Evolutionary conservation across 2,113 vertebrate genomes (phyloP).

Genomic region (Dendrocopos noguchii): DNA sequence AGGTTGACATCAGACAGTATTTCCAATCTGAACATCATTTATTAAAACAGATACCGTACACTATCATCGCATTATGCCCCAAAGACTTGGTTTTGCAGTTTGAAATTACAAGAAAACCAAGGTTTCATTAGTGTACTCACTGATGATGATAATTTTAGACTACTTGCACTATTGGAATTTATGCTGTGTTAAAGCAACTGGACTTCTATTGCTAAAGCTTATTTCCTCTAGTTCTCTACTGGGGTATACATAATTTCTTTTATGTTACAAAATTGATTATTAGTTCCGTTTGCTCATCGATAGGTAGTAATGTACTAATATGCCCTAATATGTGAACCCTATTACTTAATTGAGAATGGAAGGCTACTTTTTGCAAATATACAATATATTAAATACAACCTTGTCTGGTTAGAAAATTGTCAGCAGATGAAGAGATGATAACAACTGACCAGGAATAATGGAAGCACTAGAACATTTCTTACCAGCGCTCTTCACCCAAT

Average conservation of each 20-base stretch:
- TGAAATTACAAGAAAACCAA: slow-evolving; percentile 78
- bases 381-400: background rate
- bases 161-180: slow-evolving; percentile 43
- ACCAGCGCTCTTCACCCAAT: background rate
- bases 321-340: background rate
- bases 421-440: background rate
- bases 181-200: slow-evolving; percentile 39
- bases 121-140: slow-evolving; percentile 63
- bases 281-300: background rate
- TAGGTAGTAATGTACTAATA: background rate
- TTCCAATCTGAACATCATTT: slow-evolving; percentile 41
- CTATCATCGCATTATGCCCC: slow-evolving; percentile 71
- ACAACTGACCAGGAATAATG: background rate
- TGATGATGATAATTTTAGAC: slow-evolving; percentile 71
- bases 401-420: background rate
- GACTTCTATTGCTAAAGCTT: slow-evolving; percentile 28
- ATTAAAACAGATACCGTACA: slow-evolving; percentile 47
- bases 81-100: slow-evolving; percentile 75
- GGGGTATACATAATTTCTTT: slow-evolving; percentile 2
- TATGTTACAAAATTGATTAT: background rate
- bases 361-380: background rate
- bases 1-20: background rate
- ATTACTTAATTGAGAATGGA: background rate
- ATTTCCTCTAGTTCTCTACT: slow-evolving; percentile 3
- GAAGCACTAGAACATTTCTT: background rate